Base-by-base conservation (phyloP, 1,140 invertebrate species). In the Drosophila setifemur region DNA sequence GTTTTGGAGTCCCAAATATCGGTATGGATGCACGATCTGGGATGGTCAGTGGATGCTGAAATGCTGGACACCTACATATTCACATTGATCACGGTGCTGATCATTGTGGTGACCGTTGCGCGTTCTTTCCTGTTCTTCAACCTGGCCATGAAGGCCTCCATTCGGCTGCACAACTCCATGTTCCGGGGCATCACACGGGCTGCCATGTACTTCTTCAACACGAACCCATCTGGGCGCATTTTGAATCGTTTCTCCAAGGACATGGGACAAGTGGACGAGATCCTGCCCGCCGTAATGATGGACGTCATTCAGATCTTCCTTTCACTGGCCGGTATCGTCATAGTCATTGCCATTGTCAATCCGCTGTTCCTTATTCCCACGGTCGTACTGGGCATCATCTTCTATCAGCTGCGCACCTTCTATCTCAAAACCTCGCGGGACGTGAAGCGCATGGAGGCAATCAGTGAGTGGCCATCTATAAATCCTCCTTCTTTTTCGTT, bases 381-480 rank as follows among this genome's bases (percentile, higher is more conserved):
- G 1, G 0, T 93, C 7, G 76, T 95, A 7, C 92, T 98, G 25
- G 92, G 92, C 0, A 68, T 95, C 0, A 90, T 97, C n/a, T 97
- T 97, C 91, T 93, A 95, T 70, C 92, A 94, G 12, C 90, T 97
- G 33, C 90, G 96, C 33, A 92, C 93, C 42, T 94, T 96, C 88
- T 98, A 98, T 90, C 91, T 98, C 8, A 92, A 92, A 37, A 96
- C 96, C 0, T 96, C 95, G 25, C 92, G 97, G 45, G 95, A 95
- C 91, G 92, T 98, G 6, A 98, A 98, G 91, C 93, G 97, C 55
- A 92, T 98, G 67, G 97, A 98, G 92, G 96, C 95, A 86, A 94
- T 95, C 79, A 95, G 96, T 97, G 92, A 95, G 94, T 94, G 1
- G 0, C 0, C 1, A 7, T 8, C 1, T 3, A 1, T 4, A 14